Percentiles rank a stretch among this genome's conserved stretches.
These are phyloP conservation scores for Bubo bubo DNA, from an alignment of 2,113 vertebrate genomes.

Conservation along the genomic window DNA sequence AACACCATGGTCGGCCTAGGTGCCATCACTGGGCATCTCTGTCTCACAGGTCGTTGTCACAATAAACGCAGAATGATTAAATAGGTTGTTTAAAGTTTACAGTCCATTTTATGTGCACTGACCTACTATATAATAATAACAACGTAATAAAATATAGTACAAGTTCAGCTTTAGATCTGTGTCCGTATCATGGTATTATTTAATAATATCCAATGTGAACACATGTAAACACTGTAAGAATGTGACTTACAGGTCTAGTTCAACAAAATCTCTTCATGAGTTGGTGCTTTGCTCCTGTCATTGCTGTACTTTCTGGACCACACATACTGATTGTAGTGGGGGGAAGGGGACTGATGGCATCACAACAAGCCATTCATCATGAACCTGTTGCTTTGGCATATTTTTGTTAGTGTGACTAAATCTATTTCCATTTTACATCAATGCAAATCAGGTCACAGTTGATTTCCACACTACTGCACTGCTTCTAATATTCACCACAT, in stretches of 20 bases:
- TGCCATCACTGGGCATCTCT: background rate
- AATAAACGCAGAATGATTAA: constrained; percentile 48
- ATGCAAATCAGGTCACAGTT: background rate
- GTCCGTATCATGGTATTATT: background rate
- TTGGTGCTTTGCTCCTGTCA: background rate
- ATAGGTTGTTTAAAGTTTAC: constrained; percentile 47
- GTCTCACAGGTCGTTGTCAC: background rate
- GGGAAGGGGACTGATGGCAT: background rate
- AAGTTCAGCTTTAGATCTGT: background rate
- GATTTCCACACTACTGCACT: background rate
- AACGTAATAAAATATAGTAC: background rate
- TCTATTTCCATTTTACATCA: background rate
- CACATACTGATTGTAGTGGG: background rate
- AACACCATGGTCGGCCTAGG: background rate
- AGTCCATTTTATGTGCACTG: constrained; percentile 10
- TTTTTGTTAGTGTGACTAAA: background rate
- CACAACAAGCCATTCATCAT: background rate
- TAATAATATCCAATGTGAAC: background rate
- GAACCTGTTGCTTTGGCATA: background rate
- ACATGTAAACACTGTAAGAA: background rate
- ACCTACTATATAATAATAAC: background rate
- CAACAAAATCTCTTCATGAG: background rate
- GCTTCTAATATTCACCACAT: background rate
- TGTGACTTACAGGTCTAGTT: background rate
- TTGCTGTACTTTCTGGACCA: background rate